Evolutionary conservation across 2,113 vertebrate genomes (phyloP), one percentile per base, ranked within the genome.

Genomic region (Heptranchias perlo): DNA sequence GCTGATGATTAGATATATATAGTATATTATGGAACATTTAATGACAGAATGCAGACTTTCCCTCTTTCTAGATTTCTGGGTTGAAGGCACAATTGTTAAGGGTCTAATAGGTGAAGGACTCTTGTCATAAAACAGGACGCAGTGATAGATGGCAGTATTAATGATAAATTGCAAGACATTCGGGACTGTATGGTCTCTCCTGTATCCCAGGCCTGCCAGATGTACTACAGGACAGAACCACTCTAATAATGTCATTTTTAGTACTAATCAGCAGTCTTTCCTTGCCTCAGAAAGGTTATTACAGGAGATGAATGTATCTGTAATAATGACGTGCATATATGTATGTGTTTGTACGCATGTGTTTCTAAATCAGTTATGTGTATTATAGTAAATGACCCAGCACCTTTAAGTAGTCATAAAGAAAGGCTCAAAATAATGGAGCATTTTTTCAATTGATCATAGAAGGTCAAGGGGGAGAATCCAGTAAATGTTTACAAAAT

Each of bases 101-200:
- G 64, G 61, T 69, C 62, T 47, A 49, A 31, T 4, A 67, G 93
- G 93, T 95, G 10, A 95, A 69, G 93, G 93, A 49, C 64, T 44
- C 93, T n/a, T 49, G 44, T 69, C 93, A 69, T 47, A 49, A 31
- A 69, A 28, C 64, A 95, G 93, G 44, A 69, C 64, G 11, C 44
- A 95, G 23, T 69, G 44, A 95, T 49, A 67, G 44, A 69, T 95
- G 93, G 44, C 13, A 47, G n/a, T 0, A 11, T 49, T 47, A 95
- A 95, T 49, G 93, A 95, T 52, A 95, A 95, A 95, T 69, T 69
- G 49, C 93, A 95, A 69, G 64, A 7, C 14, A 47, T 95, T 14
- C 23, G 2, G 28, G 39, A 47, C 64, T 95, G 23, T 49, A 49
- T 44, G 49, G 28, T 28, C 93, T 10, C 64, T 28, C 65, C 64